phyloP scores from a whole-genome alignment of 2,797 vertebrate genomes.

The Pristis pectinata region DNA sequence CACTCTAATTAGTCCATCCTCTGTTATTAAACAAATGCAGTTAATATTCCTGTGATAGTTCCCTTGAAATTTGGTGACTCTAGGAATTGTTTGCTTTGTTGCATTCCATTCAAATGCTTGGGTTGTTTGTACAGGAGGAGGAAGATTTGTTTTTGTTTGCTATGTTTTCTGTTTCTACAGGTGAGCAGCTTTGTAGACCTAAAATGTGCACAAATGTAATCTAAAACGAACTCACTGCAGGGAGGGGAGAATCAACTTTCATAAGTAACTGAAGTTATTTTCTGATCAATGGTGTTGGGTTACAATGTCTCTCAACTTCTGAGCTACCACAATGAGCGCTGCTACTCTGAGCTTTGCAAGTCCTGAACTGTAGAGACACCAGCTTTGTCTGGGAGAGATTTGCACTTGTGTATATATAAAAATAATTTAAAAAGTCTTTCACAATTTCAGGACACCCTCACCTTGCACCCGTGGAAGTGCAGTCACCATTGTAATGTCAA shows the following conservation, averaged over 20 bases:
- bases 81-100: neutral
- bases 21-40: neutral
- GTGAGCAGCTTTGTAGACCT: neutral
- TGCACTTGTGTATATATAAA: no score
- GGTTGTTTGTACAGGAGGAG: neutral
- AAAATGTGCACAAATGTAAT: neutral
- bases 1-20: neutral
- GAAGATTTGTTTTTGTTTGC: neutral
- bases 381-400: neutral
- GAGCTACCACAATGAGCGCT: neutral
- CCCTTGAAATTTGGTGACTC: neutral
- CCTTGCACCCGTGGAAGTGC: neutral
- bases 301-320: neutral
- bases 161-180: neutral
- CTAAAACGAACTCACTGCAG: neutral
- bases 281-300: neutral
- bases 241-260: neutral
- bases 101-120: neutral
- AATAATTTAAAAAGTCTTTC: neutral
- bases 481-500: neutral
- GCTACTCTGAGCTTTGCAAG: neutral
- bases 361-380: neutral
- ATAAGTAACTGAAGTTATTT: neutral
- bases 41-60: neutral
- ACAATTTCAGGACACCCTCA: neutral